Base-by-base conservation (phyloP, 1,140 invertebrate species). In the Patella vulgata region DNA sequence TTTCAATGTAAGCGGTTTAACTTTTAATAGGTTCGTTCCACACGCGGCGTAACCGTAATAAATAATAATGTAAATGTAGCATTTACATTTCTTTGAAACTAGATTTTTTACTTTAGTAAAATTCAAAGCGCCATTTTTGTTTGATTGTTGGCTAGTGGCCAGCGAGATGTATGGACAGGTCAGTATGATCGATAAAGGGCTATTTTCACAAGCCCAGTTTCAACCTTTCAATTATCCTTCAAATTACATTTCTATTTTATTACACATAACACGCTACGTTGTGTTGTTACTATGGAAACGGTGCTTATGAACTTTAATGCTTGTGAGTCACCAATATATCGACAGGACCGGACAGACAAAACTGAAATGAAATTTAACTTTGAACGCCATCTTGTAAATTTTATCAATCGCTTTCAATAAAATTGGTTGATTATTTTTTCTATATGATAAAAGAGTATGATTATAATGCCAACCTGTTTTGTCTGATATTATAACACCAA, bases 191-290 rank as follows among this genome's bases (percentile, higher is more conserved):
- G 52, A 54, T 54, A 54, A n/a, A 36, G 25, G 25, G 52, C 65
- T 59, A 63, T 62, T 68, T 68, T 68, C 59, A 62, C 58, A 52
- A 28, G 59, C 55, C 65, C 39, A 54, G 40, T 68, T 68, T 63
- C 39, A 68, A 62, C 59, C 58, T 68, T 62, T 68, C 65, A 68
- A 68, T 68, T 68, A 63, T 63, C 65, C 65, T 68, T 63, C 59
- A 68, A 68, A 68, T 68, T 62, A 59, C 65, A 68, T 68, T 68
- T 68, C 59, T 68, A 68, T 68, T 68, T 68, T 68, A 68, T 68
- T 68, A 68, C 65, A 59, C 59, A 62, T 68, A 59, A 68, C 65
- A 68, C 65, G 65, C 48, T 33, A 44, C n/a, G 54, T 53, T 68
- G 65, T 68, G 65, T 61, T 59, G 65, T 68, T 25, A 46, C 55